Evolutionary conservation across 2,113 vertebrate genomes (phyloP), one percentile per base, ranked within the genome.

Genomic region (Struthio camelus): DNA sequence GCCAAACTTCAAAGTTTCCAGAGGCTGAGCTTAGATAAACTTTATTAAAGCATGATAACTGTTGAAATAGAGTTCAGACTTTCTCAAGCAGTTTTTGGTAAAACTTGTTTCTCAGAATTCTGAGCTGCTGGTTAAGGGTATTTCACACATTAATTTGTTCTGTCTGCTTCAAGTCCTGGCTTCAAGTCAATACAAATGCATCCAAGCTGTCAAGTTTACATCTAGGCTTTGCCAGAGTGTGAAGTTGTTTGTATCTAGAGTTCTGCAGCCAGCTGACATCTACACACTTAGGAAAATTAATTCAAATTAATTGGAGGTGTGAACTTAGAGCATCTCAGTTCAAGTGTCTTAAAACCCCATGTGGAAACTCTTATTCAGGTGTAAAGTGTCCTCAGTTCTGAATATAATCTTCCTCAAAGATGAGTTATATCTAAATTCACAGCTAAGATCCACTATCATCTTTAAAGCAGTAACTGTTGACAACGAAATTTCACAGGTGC

Each of bases 251-350:
- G 93, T 94, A 97, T 97, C 95, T 87, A 88, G 89, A 82, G 72
- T 95, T 96, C 93, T 96, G 94, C 87, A 96, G 93, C 95, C 94
- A 94, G 93, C 85, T 97, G 95, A 97, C 93, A 96, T 94, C 94
- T 89, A 97, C 92, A 94, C 90, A 96, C 96, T 96, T 96, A 96
- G 71, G 87, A 92, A 97, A 97, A 95, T 96, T 96, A 97, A 97
- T 95, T 96, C 93, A 96, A 93, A 97, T 96, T 97, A 97, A 96
- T 96, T 96, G 96, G 79, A 97, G 93, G 91, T 96, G 97, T 96
- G 94, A 97, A 94, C 95, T 96, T 94, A 64, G 71, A 97, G 92
- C 90, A 94, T 87, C 20, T 0, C 88, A 86, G 92, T 95, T 96
- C 88, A 93, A 97, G 94, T 88, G 91, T 95, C 96, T 93, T 94